phyloP scores from a whole-genome alignment of 2,888 invertebrate species.

The Cephus rjabovi region DNA sequence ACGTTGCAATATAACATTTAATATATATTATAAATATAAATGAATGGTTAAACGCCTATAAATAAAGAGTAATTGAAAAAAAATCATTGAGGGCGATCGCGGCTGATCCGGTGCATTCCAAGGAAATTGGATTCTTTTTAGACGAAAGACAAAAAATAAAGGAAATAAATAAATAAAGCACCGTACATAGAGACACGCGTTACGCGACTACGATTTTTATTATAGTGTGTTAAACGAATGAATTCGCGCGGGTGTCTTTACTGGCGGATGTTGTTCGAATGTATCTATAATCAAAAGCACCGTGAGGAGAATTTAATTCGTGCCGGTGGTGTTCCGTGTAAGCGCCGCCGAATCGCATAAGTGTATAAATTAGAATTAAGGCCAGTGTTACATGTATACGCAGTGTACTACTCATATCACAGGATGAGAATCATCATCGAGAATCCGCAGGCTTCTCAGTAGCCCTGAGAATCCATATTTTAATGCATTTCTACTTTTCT shows the following conservation, averaged over 20 bases:
- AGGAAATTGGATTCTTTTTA: background rate
- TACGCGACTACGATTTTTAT: background rate
- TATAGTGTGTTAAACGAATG: background rate
- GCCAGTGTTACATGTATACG: slow-evolving; percentile 67
- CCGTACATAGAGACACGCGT: background rate
- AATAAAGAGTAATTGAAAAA: slow-evolving; percentile 1
- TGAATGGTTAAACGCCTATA: slow-evolving; percentile 26
- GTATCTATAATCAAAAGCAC: slow-evolving; percentile 33
- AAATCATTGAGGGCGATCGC: background rate
- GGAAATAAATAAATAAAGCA: background rate
- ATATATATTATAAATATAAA: slow-evolving; percentile 39
- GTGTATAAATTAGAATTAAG: slow-evolving; percentile 66
- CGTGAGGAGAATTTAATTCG: background rate
- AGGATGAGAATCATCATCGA: slow-evolving; percentile 50
- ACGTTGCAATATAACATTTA: slow-evolving; percentile 62
- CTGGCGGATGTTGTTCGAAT: background rate
- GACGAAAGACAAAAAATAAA: background rate
- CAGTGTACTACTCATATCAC: slow-evolving; percentile 66
- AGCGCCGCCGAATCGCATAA: slow-evolving; percentile 20
- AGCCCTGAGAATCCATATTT: background rate
- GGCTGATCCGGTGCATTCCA: background rate
- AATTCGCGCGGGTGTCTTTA: slow-evolving; percentile 2
- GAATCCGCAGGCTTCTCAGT: slow-evolving; percentile 14
- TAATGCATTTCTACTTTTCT: background rate
- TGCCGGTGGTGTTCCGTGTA: background rate